Percentiles rank a stretch among this genome's conserved stretches.
Conservation (phyloP, 2,113 vertebrate species). For the Notothenia rossii region DNA sequence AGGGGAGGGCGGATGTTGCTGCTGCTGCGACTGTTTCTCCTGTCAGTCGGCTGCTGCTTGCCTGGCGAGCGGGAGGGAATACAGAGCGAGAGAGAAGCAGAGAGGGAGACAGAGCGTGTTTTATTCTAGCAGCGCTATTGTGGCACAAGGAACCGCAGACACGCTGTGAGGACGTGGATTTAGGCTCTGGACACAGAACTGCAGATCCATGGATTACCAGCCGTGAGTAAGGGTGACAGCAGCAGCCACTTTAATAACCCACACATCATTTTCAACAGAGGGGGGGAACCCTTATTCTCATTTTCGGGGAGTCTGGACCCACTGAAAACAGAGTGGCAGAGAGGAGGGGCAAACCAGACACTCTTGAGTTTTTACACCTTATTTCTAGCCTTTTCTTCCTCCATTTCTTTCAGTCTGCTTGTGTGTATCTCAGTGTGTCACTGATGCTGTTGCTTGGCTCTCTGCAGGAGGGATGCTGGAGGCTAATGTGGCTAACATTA, state of each 20-base stretch:
- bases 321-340: slow-evolving; percentile 27
- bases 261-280: slow-evolving; percentile 54
- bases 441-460: slow-evolving; percentile 88
- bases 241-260: slow-evolving; percentile 57
- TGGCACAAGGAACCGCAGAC: slow-evolving; percentile 34
- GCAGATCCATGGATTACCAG: slow-evolving; percentile 76
- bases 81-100: slow-evolving; percentile 58
- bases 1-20: slow-evolving; percentile 43
- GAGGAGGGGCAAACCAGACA: slow-evolving; percentile 43
- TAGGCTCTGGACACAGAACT: slow-evolving; percentile 59
- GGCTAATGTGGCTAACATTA: slow-evolving; percentile 83
- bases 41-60: slow-evolving; percentile 83
- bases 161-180: slow-evolving; percentile 58
- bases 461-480: slow-evolving; percentile 91
- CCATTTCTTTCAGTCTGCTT: slow-evolving; percentile 37
- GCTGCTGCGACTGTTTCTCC: slow-evolving; percentile 76
- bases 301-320: slow-evolving; percentile 64
- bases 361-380: slow-evolving; percentile 42
- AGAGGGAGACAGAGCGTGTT: slow-evolving; percentile 47
- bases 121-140: slow-evolving; percentile 45
- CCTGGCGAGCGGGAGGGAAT: slow-evolving; percentile 72
- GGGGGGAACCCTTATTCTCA: slow-evolving; percentile 62
- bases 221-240: slow-evolving; percentile 61
- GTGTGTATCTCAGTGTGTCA: slow-evolving; percentile 63
- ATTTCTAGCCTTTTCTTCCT: slow-evolving; percentile 37